These are phyloP conservation scores for Ophiodon elongatus DNA, from an alignment of 2,113 vertebrate species.

Conservation along the genomic window DNA sequence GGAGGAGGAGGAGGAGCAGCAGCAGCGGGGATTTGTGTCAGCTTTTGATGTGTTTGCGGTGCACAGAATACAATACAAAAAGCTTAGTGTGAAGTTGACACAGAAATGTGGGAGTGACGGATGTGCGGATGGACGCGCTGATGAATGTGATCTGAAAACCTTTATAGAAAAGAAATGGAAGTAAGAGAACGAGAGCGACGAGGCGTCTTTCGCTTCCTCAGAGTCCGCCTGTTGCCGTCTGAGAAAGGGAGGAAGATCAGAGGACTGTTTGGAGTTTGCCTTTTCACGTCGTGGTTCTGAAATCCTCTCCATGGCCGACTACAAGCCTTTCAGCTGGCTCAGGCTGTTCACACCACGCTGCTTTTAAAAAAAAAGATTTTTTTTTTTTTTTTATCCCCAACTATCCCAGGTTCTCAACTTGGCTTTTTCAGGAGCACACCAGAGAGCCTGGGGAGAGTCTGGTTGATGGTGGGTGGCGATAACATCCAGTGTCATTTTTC, in stretches of 20 bases:
- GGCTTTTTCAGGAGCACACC: constrained; percentile 2
- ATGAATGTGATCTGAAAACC: constrained; percentile 12
- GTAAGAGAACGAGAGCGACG: not conserved
- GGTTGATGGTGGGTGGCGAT: constrained; percentile 14
- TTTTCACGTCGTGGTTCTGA: constrained; percentile 49
- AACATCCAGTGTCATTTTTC: not conserved
- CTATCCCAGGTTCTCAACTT: constrained; percentile 48
- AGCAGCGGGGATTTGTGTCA: constrained; percentile 27
- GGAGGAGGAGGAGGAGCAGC: no score
- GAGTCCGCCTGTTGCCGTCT: constrained; percentile 10
- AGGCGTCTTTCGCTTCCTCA: constrained; percentile 1
- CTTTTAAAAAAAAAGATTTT: not conserved
- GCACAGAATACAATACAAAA: not conserved
- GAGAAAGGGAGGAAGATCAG: constrained; percentile 44
- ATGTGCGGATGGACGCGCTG: constrained; percentile 4
- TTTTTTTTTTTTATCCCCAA: constrained; percentile 39
- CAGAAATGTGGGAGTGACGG: constrained; percentile 1
- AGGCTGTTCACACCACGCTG: constrained; percentile 45
- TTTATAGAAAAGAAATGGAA: not conserved
- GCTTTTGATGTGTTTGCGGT: not conserved
- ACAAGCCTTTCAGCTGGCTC: constrained; percentile 15
- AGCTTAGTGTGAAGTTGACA: not conserved
- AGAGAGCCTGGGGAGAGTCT: constrained; percentile 24
- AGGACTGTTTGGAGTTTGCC: constrained; percentile 29
- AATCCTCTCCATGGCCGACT: constrained; percentile 44